Conservation (phyloP, 2,888 invertebrate species). For the Drosophila quinaria region DNA sequence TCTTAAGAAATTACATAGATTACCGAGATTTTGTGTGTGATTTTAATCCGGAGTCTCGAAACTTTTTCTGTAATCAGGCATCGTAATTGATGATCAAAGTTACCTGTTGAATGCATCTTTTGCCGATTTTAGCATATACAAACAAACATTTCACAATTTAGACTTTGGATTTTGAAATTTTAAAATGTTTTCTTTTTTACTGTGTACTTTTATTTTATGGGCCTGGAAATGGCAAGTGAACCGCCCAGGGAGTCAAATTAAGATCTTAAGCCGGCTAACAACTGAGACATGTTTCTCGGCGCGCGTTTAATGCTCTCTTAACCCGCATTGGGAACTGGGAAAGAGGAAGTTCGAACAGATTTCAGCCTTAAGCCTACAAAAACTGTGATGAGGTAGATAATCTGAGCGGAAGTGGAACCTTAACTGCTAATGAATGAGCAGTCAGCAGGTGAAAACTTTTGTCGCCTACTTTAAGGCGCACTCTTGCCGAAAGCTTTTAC, state of each 20-base stretch:
- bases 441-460: constrained; percentile 37
- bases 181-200: background rate
- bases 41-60: no score
- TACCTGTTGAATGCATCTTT: no score
- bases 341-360: background rate
- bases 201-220: constrained; percentile 55
- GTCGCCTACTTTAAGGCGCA: constrained; percentile 42
- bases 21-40: no score
- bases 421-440: constrained; percentile 40
- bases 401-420: constrained; percentile 2
- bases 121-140: background rate
- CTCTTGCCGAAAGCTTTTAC: constrained; percentile 10
- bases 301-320: constrained; percentile 48
- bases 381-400: constrained; percentile 1
- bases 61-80: no score
- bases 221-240: constrained; percentile 21
- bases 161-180: background rate
- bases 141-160: background rate
- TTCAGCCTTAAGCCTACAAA: constrained; percentile 30
- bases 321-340: constrained; percentile 22
- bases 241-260: constrained; percentile 35
- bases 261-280: constrained; percentile 50
- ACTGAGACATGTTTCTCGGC: constrained; percentile 26
- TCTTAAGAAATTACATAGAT: no score
- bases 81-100: no score